These are phyloP conservation scores for Asobara japonica DNA, from an alignment of 1,140 invertebrate genomes.

Conservation along the genomic window DNA sequence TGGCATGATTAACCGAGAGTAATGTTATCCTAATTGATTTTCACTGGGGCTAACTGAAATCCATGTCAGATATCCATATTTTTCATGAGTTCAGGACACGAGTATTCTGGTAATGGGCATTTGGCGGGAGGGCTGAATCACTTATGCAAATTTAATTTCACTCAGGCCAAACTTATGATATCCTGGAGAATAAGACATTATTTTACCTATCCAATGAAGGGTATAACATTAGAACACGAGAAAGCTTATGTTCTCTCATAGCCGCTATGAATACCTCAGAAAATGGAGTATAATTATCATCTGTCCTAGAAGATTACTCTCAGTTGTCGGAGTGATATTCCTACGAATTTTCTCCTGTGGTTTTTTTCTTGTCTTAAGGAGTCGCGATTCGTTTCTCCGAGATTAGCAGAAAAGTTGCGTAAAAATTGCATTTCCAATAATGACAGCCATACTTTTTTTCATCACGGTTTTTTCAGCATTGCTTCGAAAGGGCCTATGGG, in stretches of 20 bases:
- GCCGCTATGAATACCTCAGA: neutral
- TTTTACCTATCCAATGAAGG: constrained; percentile 2
- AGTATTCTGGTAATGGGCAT: neutral
- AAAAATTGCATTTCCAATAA: no score
- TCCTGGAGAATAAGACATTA: constrained; percentile 53
- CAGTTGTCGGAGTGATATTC: no score
- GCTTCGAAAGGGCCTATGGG: no score
- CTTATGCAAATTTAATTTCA: constrained; percentile 55
- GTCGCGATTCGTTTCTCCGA: neutral
- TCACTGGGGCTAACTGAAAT: neutral
- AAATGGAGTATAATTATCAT: neutral
- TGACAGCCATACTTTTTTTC: no score
- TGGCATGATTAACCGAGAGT: neutral
- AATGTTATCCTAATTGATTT: neutral
- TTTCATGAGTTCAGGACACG: neutral
- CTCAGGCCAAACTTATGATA: constrained; percentile 50
- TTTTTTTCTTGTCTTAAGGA: no score
- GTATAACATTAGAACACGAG: neutral
- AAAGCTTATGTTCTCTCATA: neutral
- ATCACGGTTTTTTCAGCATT: no score
- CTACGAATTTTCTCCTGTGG: no score
- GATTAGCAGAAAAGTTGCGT: no score
- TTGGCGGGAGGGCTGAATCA: constrained; percentile 37
- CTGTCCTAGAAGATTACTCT: neutral
- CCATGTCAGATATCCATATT: neutral